Conservation (phyloP, 2,888 invertebrate genomes). For the Hanleya hanleyi region DNA sequence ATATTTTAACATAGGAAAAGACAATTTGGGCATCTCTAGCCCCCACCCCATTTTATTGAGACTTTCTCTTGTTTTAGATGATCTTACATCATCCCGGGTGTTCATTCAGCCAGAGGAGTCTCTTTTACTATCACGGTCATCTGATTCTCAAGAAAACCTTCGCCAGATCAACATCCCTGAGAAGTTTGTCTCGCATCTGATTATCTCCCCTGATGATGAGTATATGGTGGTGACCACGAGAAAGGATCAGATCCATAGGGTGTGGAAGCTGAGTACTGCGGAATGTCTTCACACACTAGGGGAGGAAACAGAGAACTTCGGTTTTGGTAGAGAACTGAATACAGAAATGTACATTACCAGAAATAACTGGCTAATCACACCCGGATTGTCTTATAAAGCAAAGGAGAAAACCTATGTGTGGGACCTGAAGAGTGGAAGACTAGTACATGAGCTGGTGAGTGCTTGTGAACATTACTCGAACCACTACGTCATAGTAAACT, state of each 20-base stretch:
- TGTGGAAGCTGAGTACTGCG: not conserved
- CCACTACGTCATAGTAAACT: constrained; percentile 36
- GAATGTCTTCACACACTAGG: not conserved
- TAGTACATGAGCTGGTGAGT: constrained; percentile 22
- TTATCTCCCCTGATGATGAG: constrained; percentile 45
- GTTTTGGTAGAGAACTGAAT: not conserved
- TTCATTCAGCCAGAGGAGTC: no score
- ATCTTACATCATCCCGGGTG: no score
- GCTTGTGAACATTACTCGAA: constrained; percentile 30
- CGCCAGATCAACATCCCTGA: no score
- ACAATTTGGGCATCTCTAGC: no score
- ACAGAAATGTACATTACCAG: not conserved
- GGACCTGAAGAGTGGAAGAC: constrained; percentile 36
- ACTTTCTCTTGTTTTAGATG: no score
- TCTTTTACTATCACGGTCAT: no score
- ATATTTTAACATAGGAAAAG: no score
- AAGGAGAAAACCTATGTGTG: constrained; percentile 9
- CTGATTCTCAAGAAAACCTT: no score
- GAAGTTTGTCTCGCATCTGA: constrained; percentile 14
- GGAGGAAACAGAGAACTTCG: not conserved
- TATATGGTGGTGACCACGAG: constrained; percentile 25
- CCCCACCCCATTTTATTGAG: no score
- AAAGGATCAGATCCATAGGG: not conserved
- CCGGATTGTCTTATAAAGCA: not conserved
- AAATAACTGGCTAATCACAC: not conserved